phyloP scores from a whole-genome alignment of 1,140 invertebrate species.

The Lepidurus apus region DNA sequence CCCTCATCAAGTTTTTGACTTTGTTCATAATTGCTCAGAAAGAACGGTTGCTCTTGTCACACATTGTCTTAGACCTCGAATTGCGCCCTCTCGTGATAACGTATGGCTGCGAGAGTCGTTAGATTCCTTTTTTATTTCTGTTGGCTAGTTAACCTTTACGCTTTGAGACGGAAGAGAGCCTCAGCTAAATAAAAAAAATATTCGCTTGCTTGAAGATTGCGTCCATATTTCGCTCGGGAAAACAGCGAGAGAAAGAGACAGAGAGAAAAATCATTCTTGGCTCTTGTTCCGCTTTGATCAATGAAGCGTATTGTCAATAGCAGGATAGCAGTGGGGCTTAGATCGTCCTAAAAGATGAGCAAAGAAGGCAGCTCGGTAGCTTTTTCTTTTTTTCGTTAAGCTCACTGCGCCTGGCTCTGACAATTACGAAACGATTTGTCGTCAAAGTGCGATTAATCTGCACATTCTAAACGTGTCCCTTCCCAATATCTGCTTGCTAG shows the following conservation, averaged over 20 bases:
- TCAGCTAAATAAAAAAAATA: background rate
- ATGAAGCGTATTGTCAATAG: background rate
- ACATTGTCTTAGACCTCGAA: background rate
- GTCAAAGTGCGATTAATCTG: background rate
- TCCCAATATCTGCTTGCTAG: no score
- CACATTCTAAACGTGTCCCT: no score
- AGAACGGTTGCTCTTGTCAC: background rate
- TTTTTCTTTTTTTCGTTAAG: background rate
- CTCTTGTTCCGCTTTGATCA: background rate
- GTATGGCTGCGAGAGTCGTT: no score
- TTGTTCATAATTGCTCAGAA: background rate
- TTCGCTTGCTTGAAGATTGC: background rate
- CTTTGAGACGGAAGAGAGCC: background rate
- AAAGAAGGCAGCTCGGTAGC: background rate
- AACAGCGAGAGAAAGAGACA: background rate
- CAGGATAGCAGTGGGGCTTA: background rate
- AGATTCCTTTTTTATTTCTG: no score
- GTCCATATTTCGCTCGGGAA: background rate
- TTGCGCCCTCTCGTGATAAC: no score
- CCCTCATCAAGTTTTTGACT: background rate
- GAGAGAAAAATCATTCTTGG: background rate
- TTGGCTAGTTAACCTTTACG: no score
- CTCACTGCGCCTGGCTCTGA: background rate
- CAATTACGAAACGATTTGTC: slow-evolving; percentile 3
- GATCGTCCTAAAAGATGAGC: background rate